Evolutionary conservation across 2,888 invertebrate genomes (phyloP).

Genomic region (Sinelater perroti): DNA sequence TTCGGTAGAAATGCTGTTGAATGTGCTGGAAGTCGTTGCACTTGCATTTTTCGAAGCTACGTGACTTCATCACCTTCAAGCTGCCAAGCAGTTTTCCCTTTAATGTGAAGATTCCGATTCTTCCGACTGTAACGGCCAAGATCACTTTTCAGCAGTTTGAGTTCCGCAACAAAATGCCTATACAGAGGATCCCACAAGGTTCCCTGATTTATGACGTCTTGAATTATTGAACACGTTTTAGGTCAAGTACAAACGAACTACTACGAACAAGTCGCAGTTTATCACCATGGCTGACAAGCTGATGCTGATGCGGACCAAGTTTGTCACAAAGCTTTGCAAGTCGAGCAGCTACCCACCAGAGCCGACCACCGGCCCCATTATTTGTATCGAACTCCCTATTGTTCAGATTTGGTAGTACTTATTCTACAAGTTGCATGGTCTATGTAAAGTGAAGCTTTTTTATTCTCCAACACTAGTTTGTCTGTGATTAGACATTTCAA

Average conservation of each 20-base stretch:
- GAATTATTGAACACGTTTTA: conserved; percentile 60
- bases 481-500: conserved; percentile 40
- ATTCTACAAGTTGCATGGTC: conserved; percentile 73
- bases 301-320: conserved; percentile 64
- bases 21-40: conserved; percentile 97
- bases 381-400: conserved; percentile 70
- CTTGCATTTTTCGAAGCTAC: conserved; percentile 94
- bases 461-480: conserved; percentile 23
- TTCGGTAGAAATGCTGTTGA: conserved; percentile 91
- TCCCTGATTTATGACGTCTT: conserved; percentile 85
- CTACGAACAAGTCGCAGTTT: conserved; percentile 56
- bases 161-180: conserved; percentile 88
- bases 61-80: conserved; percentile 95
- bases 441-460: conserved; percentile 66
- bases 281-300: conserved; percentile 52
- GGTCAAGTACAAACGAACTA: conserved; percentile 55
- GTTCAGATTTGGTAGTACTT: conserved; percentile 72
- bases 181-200: conserved; percentile 83
- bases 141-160: conserved; percentile 98
- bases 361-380: conserved; percentile 44
- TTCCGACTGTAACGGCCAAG: conserved; percentile 97
- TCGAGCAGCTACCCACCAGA: conserved; percentile 53
- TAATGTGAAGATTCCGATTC: conserved; percentile 96
- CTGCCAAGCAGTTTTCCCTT: conserved; percentile 98
- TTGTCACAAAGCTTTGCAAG: conserved; percentile 66